Conservation (phyloP, 2,797 vertebrate genomes). For the Sebastes ruberrimus region DNA sequence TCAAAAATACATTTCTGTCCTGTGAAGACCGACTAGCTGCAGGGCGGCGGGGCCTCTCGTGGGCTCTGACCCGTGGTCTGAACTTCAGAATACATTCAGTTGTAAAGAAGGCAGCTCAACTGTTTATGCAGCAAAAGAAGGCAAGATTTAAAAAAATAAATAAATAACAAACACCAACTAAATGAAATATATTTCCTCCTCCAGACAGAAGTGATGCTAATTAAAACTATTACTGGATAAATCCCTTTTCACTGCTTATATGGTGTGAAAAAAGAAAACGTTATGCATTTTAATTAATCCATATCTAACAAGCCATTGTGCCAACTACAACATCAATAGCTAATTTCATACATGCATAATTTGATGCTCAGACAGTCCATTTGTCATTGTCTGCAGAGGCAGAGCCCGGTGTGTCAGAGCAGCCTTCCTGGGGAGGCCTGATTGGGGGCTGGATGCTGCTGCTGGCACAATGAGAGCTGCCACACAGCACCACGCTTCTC, state of each 20-base stretch:
- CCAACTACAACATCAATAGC: not conserved
- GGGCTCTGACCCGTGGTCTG: slow-evolving; percentile 1
- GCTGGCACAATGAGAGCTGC: slow-evolving; percentile 47
- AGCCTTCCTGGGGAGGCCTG: slow-evolving; percentile 12
- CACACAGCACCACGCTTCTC: slow-evolving; percentile 14
- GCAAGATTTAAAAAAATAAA: not conserved
- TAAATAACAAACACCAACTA: not conserved
- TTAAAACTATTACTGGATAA: not conserved
- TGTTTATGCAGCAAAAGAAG: slow-evolving; percentile 11
- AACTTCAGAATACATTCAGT: slow-evolving; percentile 10
- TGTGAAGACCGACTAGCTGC: not conserved
- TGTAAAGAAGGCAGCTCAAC: not conserved
- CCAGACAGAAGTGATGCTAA: slow-evolving; percentile 10
- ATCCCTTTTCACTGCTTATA: slow-evolving; percentile 10
- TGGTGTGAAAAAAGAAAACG: not conserved
- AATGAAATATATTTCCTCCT: not conserved
- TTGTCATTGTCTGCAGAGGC: slow-evolving; percentile 14
- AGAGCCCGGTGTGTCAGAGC: not conserved
- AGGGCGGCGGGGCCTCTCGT: not conserved
- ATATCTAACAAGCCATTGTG: slow-evolving; percentile 8
- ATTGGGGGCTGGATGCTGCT: slow-evolving; percentile 57
- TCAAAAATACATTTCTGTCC: not conserved
- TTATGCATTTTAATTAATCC: slow-evolving; percentile 11
- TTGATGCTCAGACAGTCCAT: slow-evolving; percentile 8
- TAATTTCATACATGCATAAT: slow-evolving; percentile 35